Conservation (phyloP, 2,888 invertebrate species). For the Pilophorus perplexus region DNA sequence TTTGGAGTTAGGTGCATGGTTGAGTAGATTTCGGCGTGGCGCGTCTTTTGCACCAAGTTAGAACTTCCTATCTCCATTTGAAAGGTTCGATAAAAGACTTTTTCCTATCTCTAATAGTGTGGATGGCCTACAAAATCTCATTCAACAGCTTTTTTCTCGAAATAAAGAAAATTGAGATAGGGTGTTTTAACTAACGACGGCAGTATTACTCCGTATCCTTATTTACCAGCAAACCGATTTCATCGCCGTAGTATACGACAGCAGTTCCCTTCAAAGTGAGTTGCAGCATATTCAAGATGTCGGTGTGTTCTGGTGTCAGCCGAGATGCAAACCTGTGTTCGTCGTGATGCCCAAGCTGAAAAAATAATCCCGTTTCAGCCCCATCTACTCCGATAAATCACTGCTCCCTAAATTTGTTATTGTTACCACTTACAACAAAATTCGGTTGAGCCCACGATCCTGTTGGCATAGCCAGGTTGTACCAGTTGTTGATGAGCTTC, state of each 20-base stretch:
- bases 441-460: constrained; percentile 59
- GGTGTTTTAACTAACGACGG: no score
- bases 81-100: no score
- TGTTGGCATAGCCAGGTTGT: constrained; percentile 58
- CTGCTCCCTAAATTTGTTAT: no score
- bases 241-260: constrained; percentile 80
- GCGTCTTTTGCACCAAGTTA: no score
- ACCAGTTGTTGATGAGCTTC: constrained; percentile 59
- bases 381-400: not conserved
- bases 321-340: constrained; percentile 60
- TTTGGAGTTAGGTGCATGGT: no score
- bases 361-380: not conserved
- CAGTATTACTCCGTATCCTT: no score
- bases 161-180: no score
- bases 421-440: constrained; percentile 69
- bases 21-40: no score
- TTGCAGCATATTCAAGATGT: constrained; percentile 67
- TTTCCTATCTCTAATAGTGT: no score
- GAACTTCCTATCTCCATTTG: no score
- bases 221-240: constrained; percentile 66
- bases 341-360: constrained; percentile 69
- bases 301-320: constrained; percentile 61
- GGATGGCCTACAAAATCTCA: no score
- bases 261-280: constrained; percentile 72
- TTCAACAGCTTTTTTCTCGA: no score